A percentile compares a stretch with the other conserved stretches of the same genome.
Evolutionary conservation across 2,888 invertebrate genomes (phyloP).

Genomic region (Drosophila rellima): DNA sequence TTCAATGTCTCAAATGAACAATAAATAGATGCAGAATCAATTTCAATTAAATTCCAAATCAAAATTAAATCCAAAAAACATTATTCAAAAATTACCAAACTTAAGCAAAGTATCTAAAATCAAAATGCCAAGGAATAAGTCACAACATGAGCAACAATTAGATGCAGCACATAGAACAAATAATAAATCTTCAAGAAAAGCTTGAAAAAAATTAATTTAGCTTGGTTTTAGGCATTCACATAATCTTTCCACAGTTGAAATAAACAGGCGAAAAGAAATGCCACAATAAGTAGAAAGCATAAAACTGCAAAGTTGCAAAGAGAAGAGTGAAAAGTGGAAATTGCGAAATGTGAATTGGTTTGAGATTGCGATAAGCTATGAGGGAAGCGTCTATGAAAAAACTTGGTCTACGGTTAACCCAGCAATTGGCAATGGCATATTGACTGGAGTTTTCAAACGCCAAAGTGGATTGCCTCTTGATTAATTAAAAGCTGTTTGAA

Average conservation of each 20-base stretch:
- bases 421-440: slow-evolving; percentile 67
- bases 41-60: too few relatives aligned
- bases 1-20: too few relatives aligned
- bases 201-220: too few relatives aligned
- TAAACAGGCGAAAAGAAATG: slow-evolving; percentile 21
- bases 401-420: slow-evolving; percentile 20
- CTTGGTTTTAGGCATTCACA: not conserved
- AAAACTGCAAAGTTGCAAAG: slow-evolving; percentile 23
- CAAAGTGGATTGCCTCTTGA: slow-evolving; percentile 76
- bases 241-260: not conserved
- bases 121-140: too few relatives aligned
- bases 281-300: slow-evolving; percentile 16
- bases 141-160: too few relatives aligned
- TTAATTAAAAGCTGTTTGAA: slow-evolving; percentile 73
- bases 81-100: too few relatives aligned
- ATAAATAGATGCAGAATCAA: too few relatives aligned
- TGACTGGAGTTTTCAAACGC: slow-evolving; percentile 57
- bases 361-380: not conserved
- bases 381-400: slow-evolving; percentile 1
- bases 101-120: too few relatives aligned
- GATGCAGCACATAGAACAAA: too few relatives aligned
- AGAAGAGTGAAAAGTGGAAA: not conserved
- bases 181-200: too few relatives aligned
- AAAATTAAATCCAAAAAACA: too few relatives aligned
- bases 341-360: not conserved